Base-by-base conservation (phyloP, 1,140 invertebrate genomes). In the Anoplophora glabripennis region DNA sequence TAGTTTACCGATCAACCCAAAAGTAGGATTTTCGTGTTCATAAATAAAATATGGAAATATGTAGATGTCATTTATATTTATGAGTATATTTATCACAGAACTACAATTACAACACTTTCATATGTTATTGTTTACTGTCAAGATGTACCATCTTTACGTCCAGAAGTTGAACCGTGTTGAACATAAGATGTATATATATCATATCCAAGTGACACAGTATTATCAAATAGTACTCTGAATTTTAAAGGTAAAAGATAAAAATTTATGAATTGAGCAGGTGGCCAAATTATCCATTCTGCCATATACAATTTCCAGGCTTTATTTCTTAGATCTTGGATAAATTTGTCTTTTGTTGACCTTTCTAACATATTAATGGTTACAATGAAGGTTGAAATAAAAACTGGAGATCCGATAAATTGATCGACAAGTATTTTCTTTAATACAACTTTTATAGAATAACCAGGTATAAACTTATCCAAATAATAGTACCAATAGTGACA, bases 131-230 rank as follows among this genome's bases (percentile, higher is more conserved):
- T 28, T n/a, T 28, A 28, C 5, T 28, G 21, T 28, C 21, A 28
- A 28, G 21, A 3, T 2, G 21, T 28, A 28, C 5, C 21, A 28
- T 28, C 5, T 28, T 28, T 28, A 28, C 21, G 5, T 5, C 5
- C 21, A 5, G 21, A 28, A 28, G 5, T 28, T 28, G 21, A 5
- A 28, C 21, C 7, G 63, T 93, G 84, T 76, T 91, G 93, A n/a
- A 96, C 87, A 75, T 92, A 86, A 18, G 93, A 94, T n/a, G 91
- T 93, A 72, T 94, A 96, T 41, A 92, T 77, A 75, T 97, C 93
- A 79, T 94, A 96, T 8, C 91, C 89, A 70, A 96, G 79, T 18
- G 92, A 94, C 72, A 96, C 88, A 7, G 85, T 85, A 76, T 92
- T 96, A 72, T 96, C 94, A 77, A 94, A 96, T 9, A 96, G 78